Conservation (phyloP, 2,113 vertebrate genomes). For the Alligator mississippiensis region DNA sequence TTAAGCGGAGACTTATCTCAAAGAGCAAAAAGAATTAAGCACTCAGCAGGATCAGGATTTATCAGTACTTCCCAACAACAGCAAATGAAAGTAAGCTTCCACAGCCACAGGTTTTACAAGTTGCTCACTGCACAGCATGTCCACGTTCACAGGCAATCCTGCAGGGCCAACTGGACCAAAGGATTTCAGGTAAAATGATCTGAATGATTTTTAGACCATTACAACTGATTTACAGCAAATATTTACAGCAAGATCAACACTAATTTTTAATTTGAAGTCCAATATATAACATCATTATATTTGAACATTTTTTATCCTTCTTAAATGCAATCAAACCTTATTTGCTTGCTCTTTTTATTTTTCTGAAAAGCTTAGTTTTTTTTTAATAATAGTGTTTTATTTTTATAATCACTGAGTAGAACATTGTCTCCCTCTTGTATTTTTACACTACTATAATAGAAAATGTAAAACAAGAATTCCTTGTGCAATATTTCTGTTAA, state of each 20-base stretch:
- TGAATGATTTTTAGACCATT: background rate
- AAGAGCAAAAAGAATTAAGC: background rate
- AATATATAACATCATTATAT: too few relatives aligned
- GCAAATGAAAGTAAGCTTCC: background rate
- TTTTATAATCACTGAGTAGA: background rate
- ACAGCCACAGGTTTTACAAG: background rate
- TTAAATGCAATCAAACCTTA: background rate
- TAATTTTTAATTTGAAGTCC: background rate
- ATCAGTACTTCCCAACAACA: background rate
- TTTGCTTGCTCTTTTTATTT: background rate
- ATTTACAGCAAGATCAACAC: background rate
- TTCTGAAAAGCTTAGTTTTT: too few relatives aligned
- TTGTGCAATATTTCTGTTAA: background rate
- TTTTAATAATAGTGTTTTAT: too few relatives aligned
- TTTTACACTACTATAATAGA: background rate
- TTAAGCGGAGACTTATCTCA: background rate
- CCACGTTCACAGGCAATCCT: background rate
- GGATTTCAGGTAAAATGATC: background rate
- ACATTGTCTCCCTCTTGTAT: background rate
- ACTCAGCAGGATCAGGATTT: background rate
- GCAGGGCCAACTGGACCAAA: background rate
- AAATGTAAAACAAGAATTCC: background rate
- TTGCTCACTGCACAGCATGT: background rate
- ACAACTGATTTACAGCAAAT: background rate
- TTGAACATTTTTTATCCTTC: background rate